phyloP scores from a whole-genome alignment of 2,113 vertebrate genomes.

The Sisor rabdophorus region DNA sequence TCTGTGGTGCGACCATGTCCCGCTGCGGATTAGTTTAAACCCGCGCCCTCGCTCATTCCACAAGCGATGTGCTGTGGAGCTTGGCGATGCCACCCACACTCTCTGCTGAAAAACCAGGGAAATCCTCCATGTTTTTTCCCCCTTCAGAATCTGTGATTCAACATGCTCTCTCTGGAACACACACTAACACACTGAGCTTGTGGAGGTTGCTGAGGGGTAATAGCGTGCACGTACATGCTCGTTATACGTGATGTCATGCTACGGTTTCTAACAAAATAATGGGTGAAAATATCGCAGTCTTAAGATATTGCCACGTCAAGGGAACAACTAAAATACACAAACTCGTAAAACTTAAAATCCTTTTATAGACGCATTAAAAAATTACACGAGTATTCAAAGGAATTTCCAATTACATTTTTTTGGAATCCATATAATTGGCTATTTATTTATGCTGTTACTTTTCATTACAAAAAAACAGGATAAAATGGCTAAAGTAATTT shows the following conservation, averaged over 20 bases:
- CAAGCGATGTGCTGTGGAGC: background rate
- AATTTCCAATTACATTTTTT: no score
- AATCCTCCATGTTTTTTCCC: conserved; percentile 35
- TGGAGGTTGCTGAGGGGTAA: background rate
- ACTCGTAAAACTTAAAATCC: no score
- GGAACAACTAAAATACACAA: background rate
- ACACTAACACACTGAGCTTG: background rate
- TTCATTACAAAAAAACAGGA: background rate
- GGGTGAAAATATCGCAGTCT: background rate
- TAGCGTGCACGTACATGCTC: background rate
- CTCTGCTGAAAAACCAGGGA: conserved; percentile 31
- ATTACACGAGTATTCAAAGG: no score
- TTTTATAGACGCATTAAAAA: no score
- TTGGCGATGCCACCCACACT: conserved; percentile 32
- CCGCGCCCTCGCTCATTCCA: background rate
- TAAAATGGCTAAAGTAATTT: background rate
- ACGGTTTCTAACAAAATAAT: background rate
- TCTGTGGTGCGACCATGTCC: background rate
- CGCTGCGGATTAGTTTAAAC: background rate
- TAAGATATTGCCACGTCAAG: background rate
- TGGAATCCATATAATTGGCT: no score
- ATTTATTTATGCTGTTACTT: background rate
- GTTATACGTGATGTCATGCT: background rate
- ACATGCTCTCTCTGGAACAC: background rate
- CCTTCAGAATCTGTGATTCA: background rate